A percentile compares a stretch with the other conserved stretches of the same genome.
phyloP scores from a whole-genome alignment of 2,113 vertebrate genomes.

The Brachyistius frenatus region DNA sequence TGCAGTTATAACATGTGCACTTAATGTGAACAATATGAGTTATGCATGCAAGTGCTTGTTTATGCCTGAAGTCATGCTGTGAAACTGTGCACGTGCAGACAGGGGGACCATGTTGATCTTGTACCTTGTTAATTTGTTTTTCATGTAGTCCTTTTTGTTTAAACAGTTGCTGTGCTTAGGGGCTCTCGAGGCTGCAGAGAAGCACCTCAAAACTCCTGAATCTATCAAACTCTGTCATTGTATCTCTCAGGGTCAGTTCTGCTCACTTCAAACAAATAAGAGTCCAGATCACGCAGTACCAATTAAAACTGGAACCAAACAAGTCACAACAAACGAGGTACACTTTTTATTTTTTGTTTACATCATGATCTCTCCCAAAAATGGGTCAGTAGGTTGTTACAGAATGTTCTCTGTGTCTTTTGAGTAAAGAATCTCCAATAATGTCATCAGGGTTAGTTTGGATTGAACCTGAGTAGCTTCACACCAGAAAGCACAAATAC shows the following conservation, averaged over 20 bases:
- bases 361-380: neutral
- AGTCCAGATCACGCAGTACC: neutral
- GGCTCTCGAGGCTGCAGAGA: neutral
- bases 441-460: neutral
- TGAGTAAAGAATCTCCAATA: too few species aligned
- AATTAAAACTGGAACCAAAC: neutral
- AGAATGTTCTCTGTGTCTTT: neutral
- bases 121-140: neutral
- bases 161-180: neutral
- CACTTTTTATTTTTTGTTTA: too few species aligned
- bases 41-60: constrained; percentile 2
- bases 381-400: neutral
- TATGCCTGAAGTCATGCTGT: neutral
- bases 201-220: neutral
- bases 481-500: too few species aligned
- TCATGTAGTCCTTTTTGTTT: neutral
- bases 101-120: neutral
- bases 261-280: too few species aligned
- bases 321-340: too few species aligned
- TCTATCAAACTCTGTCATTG: too few species aligned
- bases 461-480: neutral
- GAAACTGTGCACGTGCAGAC: neutral
- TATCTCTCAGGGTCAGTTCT: too few species aligned
- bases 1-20: neutral
- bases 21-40: neutral